Evolutionary conservation across 2,888 invertebrate genomes (phyloP).

Genomic region (Danaus chrysippus): DNA sequence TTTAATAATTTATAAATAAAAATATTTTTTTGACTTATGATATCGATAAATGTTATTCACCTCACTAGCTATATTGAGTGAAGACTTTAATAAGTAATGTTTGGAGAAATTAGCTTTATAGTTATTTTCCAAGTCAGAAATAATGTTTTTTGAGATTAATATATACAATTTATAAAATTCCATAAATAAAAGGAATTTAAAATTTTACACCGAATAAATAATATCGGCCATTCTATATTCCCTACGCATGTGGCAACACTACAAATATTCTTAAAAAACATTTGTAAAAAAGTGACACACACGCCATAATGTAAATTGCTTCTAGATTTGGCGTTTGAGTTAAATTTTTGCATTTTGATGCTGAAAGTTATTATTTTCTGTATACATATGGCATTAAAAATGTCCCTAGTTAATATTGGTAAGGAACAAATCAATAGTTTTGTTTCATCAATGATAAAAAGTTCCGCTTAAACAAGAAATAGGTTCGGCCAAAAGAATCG

Average conservation of each 20-base stretch:
- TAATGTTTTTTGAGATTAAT: too few species aligned
- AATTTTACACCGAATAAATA: too few species aligned
- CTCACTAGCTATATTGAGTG: too few species aligned
- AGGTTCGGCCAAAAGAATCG: conserved; percentile 72
- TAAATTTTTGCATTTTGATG: conserved; percentile 66
- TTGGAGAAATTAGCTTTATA: too few species aligned
- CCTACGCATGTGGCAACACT: conserved; percentile 43
- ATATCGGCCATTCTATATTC: conserved; percentile 7
- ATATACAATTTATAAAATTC: too few species aligned
- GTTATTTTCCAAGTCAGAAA: too few species aligned
- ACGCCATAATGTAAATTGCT: conserved; percentile 79
- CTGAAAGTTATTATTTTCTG: conserved; percentile 53
- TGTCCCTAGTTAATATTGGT: conserved; percentile 70
- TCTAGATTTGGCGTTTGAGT: conserved; percentile 75
- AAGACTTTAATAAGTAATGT: too few species aligned
- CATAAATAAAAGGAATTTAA: too few species aligned
- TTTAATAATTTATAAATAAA: too few species aligned
- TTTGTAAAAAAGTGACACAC: conserved; percentile 72
- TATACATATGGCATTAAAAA: conserved; percentile 66
- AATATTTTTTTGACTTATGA: too few species aligned
- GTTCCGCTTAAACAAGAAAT: conserved; percentile 50
- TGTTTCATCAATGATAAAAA: conserved; percentile 39
- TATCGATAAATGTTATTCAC: too few species aligned
- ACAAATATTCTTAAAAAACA: conserved; percentile 49
- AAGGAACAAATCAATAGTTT: conserved; percentile 49